Evolutionary conservation across 2,797 vertebrate genomes (phyloP), one percentile per base, ranked within the genome.

Genomic region (Tolypeutes matacus): DNA sequence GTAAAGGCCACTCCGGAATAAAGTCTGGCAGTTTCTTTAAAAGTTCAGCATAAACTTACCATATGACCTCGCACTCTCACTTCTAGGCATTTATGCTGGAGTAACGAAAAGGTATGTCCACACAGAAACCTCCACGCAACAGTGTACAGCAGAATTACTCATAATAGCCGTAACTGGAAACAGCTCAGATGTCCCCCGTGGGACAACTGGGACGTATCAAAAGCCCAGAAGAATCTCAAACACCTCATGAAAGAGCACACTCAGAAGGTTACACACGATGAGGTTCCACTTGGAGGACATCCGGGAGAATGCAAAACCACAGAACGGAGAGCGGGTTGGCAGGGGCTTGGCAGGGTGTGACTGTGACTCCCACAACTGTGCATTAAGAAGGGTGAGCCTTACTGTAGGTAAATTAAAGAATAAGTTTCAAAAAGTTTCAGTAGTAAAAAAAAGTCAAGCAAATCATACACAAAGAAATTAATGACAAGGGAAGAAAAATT

Each of bases 141-240:
- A 46, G 36, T 11, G 39, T 25, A 29, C 0, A 31, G 31, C 49
- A 25, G 10, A 7, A n/a, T 46, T 46, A 46, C 9, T 46, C 46
- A 46, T 46, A 46, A 46, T 2, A 46, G 46, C 46, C 9, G 46
- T 46, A 58, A 20, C 62, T 21, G 10, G 29, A 49, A 65, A 65
- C 27, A n/a, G 1, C n/a, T 12, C 76, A 39, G 1, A 27, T 9
- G 18, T 4, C 25, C 46, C 21, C 34, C 25, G 62, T 10, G 17
- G 15, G 17, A 73, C 10, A 29, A 13, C 27, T 2, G n/a, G 31
- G 7, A 36, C 7, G 5, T 7, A 6, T 5, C 5, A 3, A 29
- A 3, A 9, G 6, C 58, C 6, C 17, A 3, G 31, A 29, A 0
- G 9, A 51, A 34, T 3, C 5, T 4, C 23, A 15, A 10, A 17